Evolutionary conservation across 2,888 invertebrate species (phyloP), one percentile per base, ranked within the genome.

Genomic region (Glyphotaelius pellucidus): DNA sequence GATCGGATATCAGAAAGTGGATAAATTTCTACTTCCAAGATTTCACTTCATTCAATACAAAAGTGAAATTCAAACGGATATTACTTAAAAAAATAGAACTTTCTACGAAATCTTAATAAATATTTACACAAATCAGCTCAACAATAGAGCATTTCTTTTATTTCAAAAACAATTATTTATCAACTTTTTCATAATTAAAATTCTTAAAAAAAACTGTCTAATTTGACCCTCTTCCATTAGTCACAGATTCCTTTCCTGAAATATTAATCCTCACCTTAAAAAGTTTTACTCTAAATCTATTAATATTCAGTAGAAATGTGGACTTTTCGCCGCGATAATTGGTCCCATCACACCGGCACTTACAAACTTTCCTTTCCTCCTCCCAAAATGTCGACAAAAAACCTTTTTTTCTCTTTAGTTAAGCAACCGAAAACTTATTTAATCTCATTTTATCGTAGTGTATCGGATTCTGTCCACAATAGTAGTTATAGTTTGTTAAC

Each of bases 391-490:
- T 38, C 86, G 35, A 11, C 30, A 42, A 42, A 85, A 86, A 42
- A 12, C 42, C 25, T 67, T n/a, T 86, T 86, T 86, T 47, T 42
- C 42, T 42, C n/a, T 35, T 35, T 25, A 25, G 42, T 42, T 42
- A 38, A 86, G 86, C 42, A 86, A 25, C 86, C 47, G 30, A 42
- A 85, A 86, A 86, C 86, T 86, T 86, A 86, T 86, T 86, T 86
- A 30, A 86, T 86, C 86, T 86, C 86, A 86, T 86, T 86, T 35
- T 86, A 86, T 86, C 86, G 86, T n/a, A 86, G 38, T 86, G 47
- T 86, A 86, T 86, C 86, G 86, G 86, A 86, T 86, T 86, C 42
- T 42, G 86, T 86, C 19, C 30, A 83, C 38, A 86, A 86, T n/a
- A 42, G 30, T 86, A 31, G 67, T 25, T 67, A 25, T n/a, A 67